A percentile compares a stretch with the other conserved stretches of the same genome.
Conservation (phyloP, 2,113 vertebrate genomes). For the Taurulus bubalis region DNA sequence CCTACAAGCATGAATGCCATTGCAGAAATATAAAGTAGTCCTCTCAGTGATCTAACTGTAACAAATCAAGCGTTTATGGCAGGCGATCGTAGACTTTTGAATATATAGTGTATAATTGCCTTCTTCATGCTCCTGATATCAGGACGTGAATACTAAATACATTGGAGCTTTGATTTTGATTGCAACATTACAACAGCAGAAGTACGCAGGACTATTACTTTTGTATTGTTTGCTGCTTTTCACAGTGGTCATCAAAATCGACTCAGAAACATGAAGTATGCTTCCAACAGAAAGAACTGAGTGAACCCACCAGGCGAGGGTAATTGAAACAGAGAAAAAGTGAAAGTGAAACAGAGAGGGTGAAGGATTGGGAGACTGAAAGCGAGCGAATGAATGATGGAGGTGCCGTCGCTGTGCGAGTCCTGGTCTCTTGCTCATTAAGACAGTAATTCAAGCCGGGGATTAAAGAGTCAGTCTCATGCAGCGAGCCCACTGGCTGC, state of each 20-base stretch:
- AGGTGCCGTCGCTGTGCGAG: constrained; percentile 54
- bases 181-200: neutral
- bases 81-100: neutral
- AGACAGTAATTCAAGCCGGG: constrained; percentile 70
- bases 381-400: constrained; percentile 65
- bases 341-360: constrained; percentile 46
- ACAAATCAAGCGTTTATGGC: neutral
- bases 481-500: constrained; percentile 50
- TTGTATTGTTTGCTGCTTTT: neutral
- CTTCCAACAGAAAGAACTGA: neutral
- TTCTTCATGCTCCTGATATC: neutral
- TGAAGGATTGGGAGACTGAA: constrained; percentile 55
- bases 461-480: constrained; percentile 61
- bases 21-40: neutral
- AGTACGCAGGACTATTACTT: neutral
- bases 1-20: neutral
- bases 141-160: neutral
- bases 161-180: neutral
- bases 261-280: neutral
- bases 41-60: neutral
- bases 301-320: neutral
- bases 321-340: constrained; percentile 60
- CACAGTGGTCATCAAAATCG: neutral
- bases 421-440: constrained; percentile 71
- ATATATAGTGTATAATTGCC: neutral